Evolutionary conservation across 2,888 invertebrate genomes (phyloP).

Genomic region (Tenthredo notha): DNA sequence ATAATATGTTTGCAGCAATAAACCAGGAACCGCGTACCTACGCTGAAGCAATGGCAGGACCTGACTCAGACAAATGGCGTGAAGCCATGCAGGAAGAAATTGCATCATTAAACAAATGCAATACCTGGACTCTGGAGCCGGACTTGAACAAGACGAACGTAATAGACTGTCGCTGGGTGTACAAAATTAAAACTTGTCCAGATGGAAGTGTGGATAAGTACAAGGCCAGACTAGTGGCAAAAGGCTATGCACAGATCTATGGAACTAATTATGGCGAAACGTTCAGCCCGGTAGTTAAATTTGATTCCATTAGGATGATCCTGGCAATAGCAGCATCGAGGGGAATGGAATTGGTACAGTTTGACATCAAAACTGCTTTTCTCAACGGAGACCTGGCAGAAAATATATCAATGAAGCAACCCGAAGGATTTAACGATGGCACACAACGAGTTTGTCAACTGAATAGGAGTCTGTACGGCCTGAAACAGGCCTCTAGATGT

Average conservation of each 20-base stretch:
- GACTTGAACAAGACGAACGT: background rate
- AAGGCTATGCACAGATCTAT: conserved; percentile 62
- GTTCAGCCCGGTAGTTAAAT: conserved; percentile 67
- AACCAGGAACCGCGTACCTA: conserved; percentile 14
- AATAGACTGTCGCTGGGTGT: conserved; percentile 2
- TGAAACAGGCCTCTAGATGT: conserved; percentile 72
- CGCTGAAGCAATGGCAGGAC: conserved; percentile 2
- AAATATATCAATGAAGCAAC: conserved; percentile 70
- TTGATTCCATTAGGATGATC: conserved; percentile 63
- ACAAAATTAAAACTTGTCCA: conserved; percentile 56
- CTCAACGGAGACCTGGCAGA: conserved; percentile 67
- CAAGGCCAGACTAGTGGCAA: conserved; percentile 67
- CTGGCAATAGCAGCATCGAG: conserved; percentile 63
- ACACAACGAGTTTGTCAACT: conserved; percentile 67
- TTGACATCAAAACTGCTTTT: conserved; percentile 70
- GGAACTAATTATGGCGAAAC: conserved; percentile 68
- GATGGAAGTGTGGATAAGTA: conserved; percentile 60
- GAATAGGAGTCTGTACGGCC: conserved; percentile 70
- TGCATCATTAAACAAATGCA: conserved; percentile 28
- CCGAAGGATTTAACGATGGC: conserved; percentile 69
- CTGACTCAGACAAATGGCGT: conserved; percentile 33
- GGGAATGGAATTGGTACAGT: conserved; percentile 61
- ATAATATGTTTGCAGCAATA: conserved; percentile 9
- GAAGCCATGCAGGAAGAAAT: conserved; percentile 52
- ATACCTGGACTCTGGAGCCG: conserved; percentile 45